Base-by-base conservation (phyloP, 2,888 invertebrate species). In the Harpalus rubripes region DNA sequence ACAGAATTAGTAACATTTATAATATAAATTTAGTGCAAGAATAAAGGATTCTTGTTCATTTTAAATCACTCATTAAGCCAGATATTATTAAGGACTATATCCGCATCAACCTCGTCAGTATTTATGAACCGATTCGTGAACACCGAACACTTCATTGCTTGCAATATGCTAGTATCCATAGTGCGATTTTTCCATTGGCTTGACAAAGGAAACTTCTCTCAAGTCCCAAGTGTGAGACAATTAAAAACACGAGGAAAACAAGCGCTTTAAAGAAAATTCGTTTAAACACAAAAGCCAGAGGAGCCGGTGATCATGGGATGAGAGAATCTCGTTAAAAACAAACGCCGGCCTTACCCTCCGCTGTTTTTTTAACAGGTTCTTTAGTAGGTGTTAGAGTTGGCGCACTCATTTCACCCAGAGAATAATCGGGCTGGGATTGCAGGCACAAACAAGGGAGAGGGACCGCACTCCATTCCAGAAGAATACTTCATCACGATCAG, bases 251-350 rank as follows among this genome's bases (percentile, higher is more conserved):
- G 83, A 41, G 41, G 83, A 61, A 74, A 83, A 83, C 83, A 83
- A 83, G 83, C 83, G 83, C 83, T 83, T 82, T 83, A 76, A 83
- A 83, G 83, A 83, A 83, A 83, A 83, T 83, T 83, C 83, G 83
- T 83, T 83, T 83, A 83, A 80, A 83, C 83, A 83, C 83, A 83
- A 83, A 82, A 83, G 83, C 83, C 26, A 44, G 59, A n/a, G 18
- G 26, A 32, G 41, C 15, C 15, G 41, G 76, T 83, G 76, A 83
- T 83, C 83, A 83, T 76, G 59, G 83, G 65, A 68, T 56, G 81
- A 58, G 74, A 83, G 89, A 90, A 90, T 90, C 91, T 91, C 91
- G 91, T 91, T 91, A 91, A 90, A 90, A 90, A 90, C 90, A 90
- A 90, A 90, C 90, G 89, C 91, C 90, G 44, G 32, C 81, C 65